These are phyloP conservation scores for Oligia latruncula DNA, from an alignment of 2,888 invertebrate genomes.

Conservation along the genomic window DNA sequence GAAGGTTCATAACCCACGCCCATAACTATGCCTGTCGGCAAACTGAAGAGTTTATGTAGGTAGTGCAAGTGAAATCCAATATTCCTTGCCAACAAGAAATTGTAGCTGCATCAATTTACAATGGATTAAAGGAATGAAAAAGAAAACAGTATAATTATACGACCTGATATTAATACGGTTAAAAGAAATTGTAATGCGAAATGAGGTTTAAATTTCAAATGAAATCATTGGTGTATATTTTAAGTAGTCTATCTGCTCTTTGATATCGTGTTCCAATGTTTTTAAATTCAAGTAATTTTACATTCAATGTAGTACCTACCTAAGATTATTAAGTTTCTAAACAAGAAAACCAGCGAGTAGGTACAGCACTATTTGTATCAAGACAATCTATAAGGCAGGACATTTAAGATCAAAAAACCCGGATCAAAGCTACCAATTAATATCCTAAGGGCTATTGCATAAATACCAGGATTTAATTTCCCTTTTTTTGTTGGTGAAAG, in stretches of 20 bases:
- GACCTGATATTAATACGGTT: constrained; percentile 50
- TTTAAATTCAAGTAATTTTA: constrained; percentile 15
- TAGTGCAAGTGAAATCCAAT: constrained; percentile 69
- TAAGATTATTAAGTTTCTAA: constrained; percentile 7
- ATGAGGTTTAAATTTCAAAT: constrained; percentile 57
- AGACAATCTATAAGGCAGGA: background rate
- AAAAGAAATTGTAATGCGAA: constrained; percentile 48
- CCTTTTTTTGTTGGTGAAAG: background rate
- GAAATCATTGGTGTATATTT: constrained; percentile 52
- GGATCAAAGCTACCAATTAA: background rate
- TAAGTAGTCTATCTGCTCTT: constrained; percentile 37
- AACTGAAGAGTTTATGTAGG: constrained; percentile 64
- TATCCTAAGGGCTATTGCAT: background rate
- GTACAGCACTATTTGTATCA: background rate
- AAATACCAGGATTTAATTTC: background rate
- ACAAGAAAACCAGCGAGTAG: background rate
- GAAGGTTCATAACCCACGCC: constrained; percentile 75
- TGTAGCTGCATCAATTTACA: constrained; percentile 33
- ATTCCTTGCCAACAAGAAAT: constrained; percentile 58
- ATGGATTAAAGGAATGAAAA: constrained; percentile 40
- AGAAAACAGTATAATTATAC: constrained; percentile 8
- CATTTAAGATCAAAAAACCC: background rate
- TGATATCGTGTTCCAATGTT: constrained; percentile 21
- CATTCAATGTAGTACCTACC: background rate
- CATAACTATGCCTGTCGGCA: constrained; percentile 59